phyloP scores from a whole-genome alignment of 2,113 vertebrate genomes.

The Phyllopteryx taeniolatus region DNA sequence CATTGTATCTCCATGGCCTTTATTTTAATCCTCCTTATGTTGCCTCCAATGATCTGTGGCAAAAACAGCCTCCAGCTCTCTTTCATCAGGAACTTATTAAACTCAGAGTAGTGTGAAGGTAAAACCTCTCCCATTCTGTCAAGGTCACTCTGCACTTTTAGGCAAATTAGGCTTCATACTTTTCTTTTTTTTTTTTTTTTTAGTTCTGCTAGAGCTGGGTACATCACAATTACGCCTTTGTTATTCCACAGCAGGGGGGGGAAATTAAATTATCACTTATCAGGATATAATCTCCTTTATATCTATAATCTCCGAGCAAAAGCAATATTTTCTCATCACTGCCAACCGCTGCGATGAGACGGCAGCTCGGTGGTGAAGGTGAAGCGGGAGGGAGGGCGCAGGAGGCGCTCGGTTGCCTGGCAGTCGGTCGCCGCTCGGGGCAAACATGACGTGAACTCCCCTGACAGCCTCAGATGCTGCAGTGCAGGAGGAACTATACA shows the following conservation, averaged over 20 bases:
- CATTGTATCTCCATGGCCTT: slow-evolving; percentile 43
- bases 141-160: slow-evolving; percentile 36
- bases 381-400: slow-evolving; percentile 29
- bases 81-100: slow-evolving; percentile 62
- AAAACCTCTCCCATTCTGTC: slow-evolving; percentile 36
- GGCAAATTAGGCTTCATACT: slow-evolving; percentile 2
- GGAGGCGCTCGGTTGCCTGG: slow-evolving; percentile 27
- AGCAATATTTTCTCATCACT: slow-evolving; percentile 17
- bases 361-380: slow-evolving; percentile 31
- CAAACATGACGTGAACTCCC: slow-evolving; percentile 39
- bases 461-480: slow-evolving; percentile 40
- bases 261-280: not conserved
- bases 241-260: slow-evolving; percentile 41
- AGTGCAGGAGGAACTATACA: slow-evolving; percentile 41
- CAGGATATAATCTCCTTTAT: slow-evolving; percentile 1
- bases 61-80: slow-evolving; percentile 37
- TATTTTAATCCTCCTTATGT: slow-evolving; percentile 48
- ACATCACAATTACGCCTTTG: slow-evolving; percentile 26
- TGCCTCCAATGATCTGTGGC: slow-evolving; percentile 58
- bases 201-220: not conserved
- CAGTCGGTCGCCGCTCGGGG: slow-evolving; percentile 19
- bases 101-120: slow-evolving; percentile 22
- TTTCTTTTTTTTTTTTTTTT: not conserved
- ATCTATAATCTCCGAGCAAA: not conserved
- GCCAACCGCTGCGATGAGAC: slow-evolving; percentile 12